A percentile compares a stretch with the other conserved stretches of the same genome.
These are phyloP conservation scores for Anguilla obscura DNA, from an alignment of 2,797 vertebrate species.

Conservation along the genomic window DNA sequence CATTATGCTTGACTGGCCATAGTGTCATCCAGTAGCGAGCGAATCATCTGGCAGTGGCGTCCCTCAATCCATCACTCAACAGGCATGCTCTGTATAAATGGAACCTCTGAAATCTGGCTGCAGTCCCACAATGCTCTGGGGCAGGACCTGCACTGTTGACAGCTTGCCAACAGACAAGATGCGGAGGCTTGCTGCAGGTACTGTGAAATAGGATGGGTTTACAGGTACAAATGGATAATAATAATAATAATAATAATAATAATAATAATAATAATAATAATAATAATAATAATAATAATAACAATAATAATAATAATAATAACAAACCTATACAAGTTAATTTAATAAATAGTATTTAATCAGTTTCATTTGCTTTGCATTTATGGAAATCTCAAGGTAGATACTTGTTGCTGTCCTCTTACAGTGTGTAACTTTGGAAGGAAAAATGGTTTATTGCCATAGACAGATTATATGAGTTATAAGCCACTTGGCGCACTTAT, in stretches of 20 bases:
- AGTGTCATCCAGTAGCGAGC: background rate
- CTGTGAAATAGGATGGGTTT: background rate
- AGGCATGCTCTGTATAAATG: background rate
- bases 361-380: no score
- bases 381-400: no score
- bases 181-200: background rate
- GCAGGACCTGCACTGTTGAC: background rate
- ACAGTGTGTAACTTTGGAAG: background rate
- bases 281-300: no score
- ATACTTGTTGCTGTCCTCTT: background rate
- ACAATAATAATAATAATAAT: background rate
- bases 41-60: background rate
- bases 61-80: background rate
- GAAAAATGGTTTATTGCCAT: background rate
- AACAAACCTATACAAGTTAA: background rate
- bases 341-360: no score
- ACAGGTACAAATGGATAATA: background rate
- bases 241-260: background rate
- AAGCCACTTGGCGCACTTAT: background rate
- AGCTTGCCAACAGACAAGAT: background rate
- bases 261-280: background rate
- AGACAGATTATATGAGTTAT: background rate
- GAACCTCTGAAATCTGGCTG: background rate
- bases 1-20: background rate
- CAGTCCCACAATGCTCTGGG: background rate